Base-by-base conservation (phyloP, 2,888 invertebrate species). In the Thecophora atra region DNA sequence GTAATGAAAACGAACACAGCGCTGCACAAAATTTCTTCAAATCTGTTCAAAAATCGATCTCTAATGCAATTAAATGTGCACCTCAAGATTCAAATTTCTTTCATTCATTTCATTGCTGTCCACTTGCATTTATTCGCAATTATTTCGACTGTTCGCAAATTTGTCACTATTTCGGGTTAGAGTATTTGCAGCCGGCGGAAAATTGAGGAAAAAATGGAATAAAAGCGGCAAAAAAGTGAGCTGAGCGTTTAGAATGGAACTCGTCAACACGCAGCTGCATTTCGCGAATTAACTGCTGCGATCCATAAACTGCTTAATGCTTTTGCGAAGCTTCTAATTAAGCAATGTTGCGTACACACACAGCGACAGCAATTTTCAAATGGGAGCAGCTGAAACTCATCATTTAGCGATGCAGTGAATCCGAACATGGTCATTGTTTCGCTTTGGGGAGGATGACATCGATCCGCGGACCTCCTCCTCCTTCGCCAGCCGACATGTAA, bases 1-100 rank as follows among this genome's bases (percentile, higher is more conserved):
- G 28, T 69, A 60, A 69, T 69, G 60, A 69, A 60, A 51, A 30
- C n/a, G 28, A 60, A 51, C 60, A 69, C 8, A 60, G 58, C n/a
- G 47, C 13, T 28, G 11, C 56, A 15, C 65, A 65, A 26, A 42
- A 28, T 60, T 60, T 69, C 28, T 60, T 11, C 51, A 60, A 69
- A 60, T 42, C 51, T 56, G 68, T 52, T n/a, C n/a, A n/a, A n/a
- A n/a, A 17, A 15, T 47, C 6, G n/a, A 13, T 13, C 26, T 54
- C 5, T 19, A 21, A 63, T 63, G 30, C 62, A 37, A 63, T 42
- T 42, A 63, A 63, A 37, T 21, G 42, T 37, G 62, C 37, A 37
- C 7, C 19, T 21, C 42, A 19, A 21, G 21, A 66, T 64, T 64
- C n/a, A 44, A 47, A 51, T 64, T 64, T 44, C 6, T 26, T 64